Evolutionary conservation across 2,797 vertebrate species (phyloP).

Genomic region (Acrocephalus scirpaceus): DNA sequence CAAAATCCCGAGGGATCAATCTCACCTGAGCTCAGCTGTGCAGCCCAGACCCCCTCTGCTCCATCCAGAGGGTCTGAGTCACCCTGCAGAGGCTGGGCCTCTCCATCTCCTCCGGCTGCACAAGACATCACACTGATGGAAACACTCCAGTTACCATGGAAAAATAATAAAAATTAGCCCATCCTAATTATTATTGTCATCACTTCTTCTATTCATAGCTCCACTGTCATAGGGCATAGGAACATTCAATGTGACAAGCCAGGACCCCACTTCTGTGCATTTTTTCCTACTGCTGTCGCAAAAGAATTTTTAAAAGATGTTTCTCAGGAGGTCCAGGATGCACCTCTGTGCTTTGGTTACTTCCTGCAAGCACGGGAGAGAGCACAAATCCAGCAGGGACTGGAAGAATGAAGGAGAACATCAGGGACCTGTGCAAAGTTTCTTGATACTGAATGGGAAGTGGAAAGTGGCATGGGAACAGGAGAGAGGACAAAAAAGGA

Average conservation of each 20-base stretch:
- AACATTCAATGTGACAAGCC: not conserved
- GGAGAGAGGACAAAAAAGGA: not conserved
- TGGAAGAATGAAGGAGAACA: not conserved
- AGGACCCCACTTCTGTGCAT: not conserved
- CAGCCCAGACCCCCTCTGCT: not conserved
- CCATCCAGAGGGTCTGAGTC: not conserved
- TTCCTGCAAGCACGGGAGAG: not conserved
- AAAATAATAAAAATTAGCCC: constrained; percentile 37
- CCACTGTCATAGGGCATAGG: not conserved
- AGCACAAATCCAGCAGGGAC: not conserved
- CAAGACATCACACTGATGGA: not conserved
- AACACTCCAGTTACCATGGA: not conserved
- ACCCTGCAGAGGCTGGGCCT: not conserved
- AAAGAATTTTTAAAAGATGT: not conserved
- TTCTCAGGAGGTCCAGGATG: not conserved
- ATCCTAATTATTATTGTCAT: not conserved
- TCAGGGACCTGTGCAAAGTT: not conserved
- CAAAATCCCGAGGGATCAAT: not conserved
- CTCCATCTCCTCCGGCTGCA: not conserved
- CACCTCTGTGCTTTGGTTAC: not conserved
- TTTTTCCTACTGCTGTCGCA: not conserved
- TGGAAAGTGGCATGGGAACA: not conserved
- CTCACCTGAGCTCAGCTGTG: constrained; percentile 32
- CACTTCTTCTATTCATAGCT: constrained; percentile 14
- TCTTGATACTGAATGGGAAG: not conserved